Conservation (phyloP, 92 coral and sea anemone genomes). For the Montipora capitata region DNA sequence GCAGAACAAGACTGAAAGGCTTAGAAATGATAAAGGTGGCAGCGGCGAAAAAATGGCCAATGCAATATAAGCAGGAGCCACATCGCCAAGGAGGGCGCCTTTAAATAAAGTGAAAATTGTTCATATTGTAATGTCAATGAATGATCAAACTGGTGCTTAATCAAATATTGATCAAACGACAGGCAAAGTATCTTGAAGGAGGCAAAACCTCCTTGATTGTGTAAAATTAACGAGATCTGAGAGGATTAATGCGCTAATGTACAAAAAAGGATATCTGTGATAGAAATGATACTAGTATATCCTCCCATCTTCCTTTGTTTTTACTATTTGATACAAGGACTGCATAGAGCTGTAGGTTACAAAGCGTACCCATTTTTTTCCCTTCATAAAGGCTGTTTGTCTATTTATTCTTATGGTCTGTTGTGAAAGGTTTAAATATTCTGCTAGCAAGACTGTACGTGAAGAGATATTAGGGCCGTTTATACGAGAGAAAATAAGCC, state of each 20-base stretch:
- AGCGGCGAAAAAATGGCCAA: neutral
- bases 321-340: too few species aligned
- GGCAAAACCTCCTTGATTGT: neutral
- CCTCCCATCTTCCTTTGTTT: too few species aligned
- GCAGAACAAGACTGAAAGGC: neutral
- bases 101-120: neutral
- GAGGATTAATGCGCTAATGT: neutral
- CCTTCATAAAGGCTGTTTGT: too few species aligned
- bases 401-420: too few species aligned
- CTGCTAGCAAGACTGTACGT: too few species aligned
- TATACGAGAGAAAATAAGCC: too few species aligned
- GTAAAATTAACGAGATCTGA: neutral
- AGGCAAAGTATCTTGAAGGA: neutral
- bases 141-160: neutral
- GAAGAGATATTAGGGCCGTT: too few species aligned
- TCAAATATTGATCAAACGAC: neutral
- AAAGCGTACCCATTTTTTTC: too few species aligned
- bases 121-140: neutral
- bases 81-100: conserved; percentile 15
- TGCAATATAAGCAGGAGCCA: neutral
- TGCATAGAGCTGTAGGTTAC: too few species aligned
- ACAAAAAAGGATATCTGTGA: neutral
- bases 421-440: too few species aligned
- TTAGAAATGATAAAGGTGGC: neutral
- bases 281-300: too few species aligned